A percentile compares a stretch with the other conserved stretches of the same genome.
Conservation (phyloP, 1,140 invertebrate species). For the Trissolcus basalis region DNA sequence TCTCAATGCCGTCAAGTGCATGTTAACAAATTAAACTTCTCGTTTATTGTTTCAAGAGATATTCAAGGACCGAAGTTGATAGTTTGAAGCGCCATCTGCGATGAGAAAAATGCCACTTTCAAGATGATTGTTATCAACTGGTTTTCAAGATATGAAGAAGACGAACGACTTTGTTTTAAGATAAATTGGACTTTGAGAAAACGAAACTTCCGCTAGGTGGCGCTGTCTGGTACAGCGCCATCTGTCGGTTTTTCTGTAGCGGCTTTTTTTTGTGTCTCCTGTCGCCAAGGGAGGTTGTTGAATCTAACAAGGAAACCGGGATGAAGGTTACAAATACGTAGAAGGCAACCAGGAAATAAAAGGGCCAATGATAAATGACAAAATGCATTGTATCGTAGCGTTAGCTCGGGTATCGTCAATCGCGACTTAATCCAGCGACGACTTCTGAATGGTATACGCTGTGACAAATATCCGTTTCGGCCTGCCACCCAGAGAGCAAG, state of each 20-base stretch:
- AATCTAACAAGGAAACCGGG: background rate
- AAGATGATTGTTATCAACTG: no score
- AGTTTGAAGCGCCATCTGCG: conserved; percentile 1
- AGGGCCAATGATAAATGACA: conserved; percentile 20
- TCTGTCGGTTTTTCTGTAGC: no score
- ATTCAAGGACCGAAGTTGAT: no score
- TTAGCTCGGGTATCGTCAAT: conserved; percentile 27
- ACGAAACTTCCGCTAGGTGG: no score
- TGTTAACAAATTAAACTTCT: background rate
- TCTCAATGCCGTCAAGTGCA: conserved; percentile 1
- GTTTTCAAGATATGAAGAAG: no score
- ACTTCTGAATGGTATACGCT: conserved; percentile 34
- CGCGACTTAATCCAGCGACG: conserved; percentile 21
- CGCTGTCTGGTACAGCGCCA: no score
- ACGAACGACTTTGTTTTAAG: no score
- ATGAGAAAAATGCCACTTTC: background rate
- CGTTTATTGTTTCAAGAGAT: no score
- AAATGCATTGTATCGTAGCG: conserved; percentile 13
- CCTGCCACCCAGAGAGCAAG: conserved; percentile 31
- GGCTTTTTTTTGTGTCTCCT: background rate
- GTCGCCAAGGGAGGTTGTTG: background rate
- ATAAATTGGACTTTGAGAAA: no score
- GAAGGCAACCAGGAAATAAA: conserved; percentile 24
- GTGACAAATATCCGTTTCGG: conserved; percentile 39
- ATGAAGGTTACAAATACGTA: conserved; percentile 15